Base-by-base conservation (phyloP, 2,113 vertebrate genomes). In the Indicator maculatus region DNA sequence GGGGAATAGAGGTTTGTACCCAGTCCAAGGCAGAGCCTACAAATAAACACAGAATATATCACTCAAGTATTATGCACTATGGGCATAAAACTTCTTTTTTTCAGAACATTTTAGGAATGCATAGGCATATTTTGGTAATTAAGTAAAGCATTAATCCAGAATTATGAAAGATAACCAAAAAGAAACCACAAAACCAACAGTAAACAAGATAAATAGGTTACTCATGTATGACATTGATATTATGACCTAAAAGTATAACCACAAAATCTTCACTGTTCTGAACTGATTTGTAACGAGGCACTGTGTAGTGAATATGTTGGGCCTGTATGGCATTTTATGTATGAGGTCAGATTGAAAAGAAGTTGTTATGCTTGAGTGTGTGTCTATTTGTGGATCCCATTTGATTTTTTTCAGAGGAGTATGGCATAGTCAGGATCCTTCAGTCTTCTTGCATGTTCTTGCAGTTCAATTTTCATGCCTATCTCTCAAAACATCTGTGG, bases 381-480 rank as follows among this genome's bases (percentile, higher is more conserved):
- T 59, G n/a, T 77, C 52, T 78, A 5, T 72, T 92, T 82, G 63
- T 91, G 63, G 45, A 59, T 70, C 20, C n/a, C 27, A 5, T 84
- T 44, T 88, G n/a, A 20, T 58, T 66, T 53, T 66, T 72, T 80
- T 71, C 2, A 0, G 30, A 36, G 39, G 14, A 12, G 2, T 64
- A 18, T 56, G 44, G 12, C 2, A 1, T 60, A 20, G 23, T 72
- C 15, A 11, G 60, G 60, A 78, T 93, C 61, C 80, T 93, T 78
- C n/a, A 20, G 7, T 74, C 59, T 93, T 89, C 71, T 79, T 66
- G 55, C n/a, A n/a, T n/a, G n/a, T n/a, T n/a, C n/a, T n/a, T n/a
- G n/a, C n/a, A n/a, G n/a, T 79, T 95, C 63, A 33, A 41, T 64
- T 86, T 93, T 93, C 81, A 59, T 64, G 38, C 71, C 67, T 88